phyloP scores from a whole-genome alignment of 2,113 vertebrate genomes.

The Ciconia maguari region DNA sequence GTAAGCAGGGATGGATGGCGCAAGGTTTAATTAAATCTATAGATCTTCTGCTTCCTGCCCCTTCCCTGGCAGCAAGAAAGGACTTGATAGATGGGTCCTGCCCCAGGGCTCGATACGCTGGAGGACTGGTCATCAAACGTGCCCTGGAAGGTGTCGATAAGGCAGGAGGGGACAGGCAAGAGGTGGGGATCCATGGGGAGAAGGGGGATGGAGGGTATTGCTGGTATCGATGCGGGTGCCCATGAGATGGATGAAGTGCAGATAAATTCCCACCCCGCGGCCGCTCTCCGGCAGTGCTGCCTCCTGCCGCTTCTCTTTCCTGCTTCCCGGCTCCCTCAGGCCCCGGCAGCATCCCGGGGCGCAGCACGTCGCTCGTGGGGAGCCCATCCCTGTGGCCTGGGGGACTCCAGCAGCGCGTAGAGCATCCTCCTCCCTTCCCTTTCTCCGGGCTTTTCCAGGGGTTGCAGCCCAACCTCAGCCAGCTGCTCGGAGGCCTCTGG shows the following conservation, averaged over 20 bases:
- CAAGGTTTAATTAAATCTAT: slow-evolving; percentile 67
- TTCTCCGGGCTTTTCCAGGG: background rate
- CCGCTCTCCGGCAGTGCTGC: fast-evolving
- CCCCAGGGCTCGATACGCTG: background rate
- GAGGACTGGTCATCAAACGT: background rate
- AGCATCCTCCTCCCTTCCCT: background rate
- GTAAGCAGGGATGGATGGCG: background rate
- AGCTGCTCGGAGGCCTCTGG: background rate
- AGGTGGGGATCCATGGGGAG: background rate
- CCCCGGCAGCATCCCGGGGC: background rate
- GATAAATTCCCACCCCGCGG: background rate
- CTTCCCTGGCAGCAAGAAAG: background rate
- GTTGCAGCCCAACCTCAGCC: background rate
- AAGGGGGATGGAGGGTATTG: background rate
- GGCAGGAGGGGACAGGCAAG: background rate
- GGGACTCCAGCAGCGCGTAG: background rate
- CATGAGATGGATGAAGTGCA: background rate
- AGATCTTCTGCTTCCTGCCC: slow-evolving; percentile 55
- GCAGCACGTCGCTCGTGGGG: fast-evolving
- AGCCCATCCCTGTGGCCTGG: fast-evolving
- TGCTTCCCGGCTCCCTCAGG: fast-evolving
- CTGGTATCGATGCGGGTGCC: background rate
- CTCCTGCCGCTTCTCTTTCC: background rate
- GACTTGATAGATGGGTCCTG: slow-evolving; percentile 43
- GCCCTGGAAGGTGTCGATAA: background rate